phyloP scores from a whole-genome alignment of 2,113 vertebrate species.

The Poeciliopsis occidentalis region DNA sequence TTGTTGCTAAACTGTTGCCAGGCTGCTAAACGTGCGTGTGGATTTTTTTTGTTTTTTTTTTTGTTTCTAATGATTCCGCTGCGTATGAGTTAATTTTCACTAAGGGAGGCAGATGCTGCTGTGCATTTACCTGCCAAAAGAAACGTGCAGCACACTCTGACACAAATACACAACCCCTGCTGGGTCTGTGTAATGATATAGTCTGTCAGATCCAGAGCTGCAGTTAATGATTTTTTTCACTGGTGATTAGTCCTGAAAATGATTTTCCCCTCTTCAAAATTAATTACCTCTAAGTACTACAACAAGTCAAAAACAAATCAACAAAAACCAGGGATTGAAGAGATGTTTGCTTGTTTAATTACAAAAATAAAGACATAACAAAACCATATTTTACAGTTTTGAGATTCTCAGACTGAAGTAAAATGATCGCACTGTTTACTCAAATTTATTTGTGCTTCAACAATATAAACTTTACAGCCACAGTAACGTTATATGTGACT shows the following conservation, averaged over 20 bases:
- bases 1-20: slow-evolving; percentile 63
- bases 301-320: slow-evolving; percentile 22
- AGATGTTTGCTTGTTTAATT: slow-evolving; percentile 10
- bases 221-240: slow-evolving; percentile 22
- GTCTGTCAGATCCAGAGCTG: slow-evolving; percentile 23
- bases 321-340: neutral
- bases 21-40: slow-evolving; percentile 35
- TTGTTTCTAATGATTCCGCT: slow-evolving; percentile 31
- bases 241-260: slow-evolving; percentile 23
- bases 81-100: slow-evolving; percentile 41
- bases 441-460: neutral
- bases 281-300: slow-evolving; percentile 10
- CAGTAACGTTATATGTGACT: neutral
- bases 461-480: neutral
- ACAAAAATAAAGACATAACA: neutral
- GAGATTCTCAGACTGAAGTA: neutral
- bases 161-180: slow-evolving; percentile 15
- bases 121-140: slow-evolving; percentile 53
- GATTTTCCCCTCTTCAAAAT: slow-evolving; percentile 2
- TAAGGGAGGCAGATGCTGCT: slow-evolving; percentile 56
- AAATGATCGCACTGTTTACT: neutral
- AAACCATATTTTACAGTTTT: neutral
- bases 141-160: slow-evolving; percentile 25
- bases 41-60: slow-evolving; percentile 11
- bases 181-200: slow-evolving; percentile 31